Evolutionary conservation across 2,888 invertebrate species (phyloP), one percentile per base, ranked within the genome.

Genomic region (Hermaeophaga mercurialis): DNA sequence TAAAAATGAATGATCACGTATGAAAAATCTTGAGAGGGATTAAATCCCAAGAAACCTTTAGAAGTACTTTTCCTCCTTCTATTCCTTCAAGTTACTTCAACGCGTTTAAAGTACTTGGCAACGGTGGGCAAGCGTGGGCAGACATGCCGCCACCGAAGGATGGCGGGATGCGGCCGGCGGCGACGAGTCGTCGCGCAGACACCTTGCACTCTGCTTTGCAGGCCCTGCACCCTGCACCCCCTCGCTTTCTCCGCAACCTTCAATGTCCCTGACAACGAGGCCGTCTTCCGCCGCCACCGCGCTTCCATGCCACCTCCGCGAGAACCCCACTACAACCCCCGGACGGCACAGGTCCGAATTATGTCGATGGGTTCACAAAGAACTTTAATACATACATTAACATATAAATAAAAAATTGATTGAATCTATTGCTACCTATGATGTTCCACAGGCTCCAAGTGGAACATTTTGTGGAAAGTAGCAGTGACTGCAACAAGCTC

Each of bases 181-280:
- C 82, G 75, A 70, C 74, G 75, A 75, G 75, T 72, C 75, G 75
- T 74, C 75, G 75, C 75, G 81, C 73, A 80, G 80, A 77, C 79
- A 79, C 74, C 80, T 81, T 64, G 82, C 80, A 49, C 80, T 79
- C 67, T 62, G 68, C 65, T 67, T 64, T 69, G 69, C 70, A 62
- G 80, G 79, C 55, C 73, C 75, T 1, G 73, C 55, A 61, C 43
- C 52, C 52, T 56, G 58, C 63, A 65, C 65, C 61, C 66, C 69
- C 24, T 31, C 68, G 71, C 58, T 43, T 43, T 12, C 76, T 76
- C 26, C 73, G 73, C 48, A 75, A 62, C 68, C 64, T 61, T 65
- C 66, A 59, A 60, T 55, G 65, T 53, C 66, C 67, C 66, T 68
- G 65, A 67, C 68, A 63, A 67, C 67, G 53, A 53, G 57, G 53